These are phyloP conservation scores for Intellagama lesueurii DNA, from an alignment of 2,797 vertebrate genomes.

Conservation along the genomic window DNA sequence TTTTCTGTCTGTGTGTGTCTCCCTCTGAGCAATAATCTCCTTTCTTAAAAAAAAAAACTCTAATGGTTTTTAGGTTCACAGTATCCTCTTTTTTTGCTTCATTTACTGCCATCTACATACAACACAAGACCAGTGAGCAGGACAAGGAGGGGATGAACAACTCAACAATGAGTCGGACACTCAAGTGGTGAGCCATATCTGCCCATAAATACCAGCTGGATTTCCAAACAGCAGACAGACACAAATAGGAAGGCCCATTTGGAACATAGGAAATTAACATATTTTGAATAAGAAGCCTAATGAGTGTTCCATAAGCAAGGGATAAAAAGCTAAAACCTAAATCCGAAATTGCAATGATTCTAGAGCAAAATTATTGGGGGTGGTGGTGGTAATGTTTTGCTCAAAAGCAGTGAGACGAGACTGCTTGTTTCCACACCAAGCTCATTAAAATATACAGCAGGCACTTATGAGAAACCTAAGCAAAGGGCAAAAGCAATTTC, in stretches of 20 bases:
- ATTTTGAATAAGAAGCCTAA: not conserved
- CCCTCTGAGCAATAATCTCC: not conserved
- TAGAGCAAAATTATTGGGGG: not conserved
- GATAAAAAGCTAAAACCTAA: not conserved
- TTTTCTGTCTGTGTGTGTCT: not conserved
- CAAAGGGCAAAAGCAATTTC: conserved; percentile 14
- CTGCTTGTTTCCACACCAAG: not conserved
- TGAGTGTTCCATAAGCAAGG: not conserved
- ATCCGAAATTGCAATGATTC: not conserved
- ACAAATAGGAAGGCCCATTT: not conserved
- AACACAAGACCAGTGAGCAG: not conserved
- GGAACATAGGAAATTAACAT: conserved; percentile 1
- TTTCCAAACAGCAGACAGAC: not conserved
- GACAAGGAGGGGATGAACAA: not conserved
- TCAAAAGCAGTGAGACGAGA: not conserved
- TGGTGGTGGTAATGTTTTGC: not conserved
- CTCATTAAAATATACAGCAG: conserved; percentile 33
- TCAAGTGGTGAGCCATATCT: not conserved
- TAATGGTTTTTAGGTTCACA: not conserved
- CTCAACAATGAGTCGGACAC: not conserved
- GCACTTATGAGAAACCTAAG: conserved; percentile 17
- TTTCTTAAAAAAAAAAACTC: not conserved
- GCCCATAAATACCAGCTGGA: not conserved
- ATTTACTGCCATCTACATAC: not conserved
- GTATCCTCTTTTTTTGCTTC: not conserved